Evolutionary conservation across 2,888 invertebrate species (phyloP).

Genomic region (Endotricha flammealis): DNA sequence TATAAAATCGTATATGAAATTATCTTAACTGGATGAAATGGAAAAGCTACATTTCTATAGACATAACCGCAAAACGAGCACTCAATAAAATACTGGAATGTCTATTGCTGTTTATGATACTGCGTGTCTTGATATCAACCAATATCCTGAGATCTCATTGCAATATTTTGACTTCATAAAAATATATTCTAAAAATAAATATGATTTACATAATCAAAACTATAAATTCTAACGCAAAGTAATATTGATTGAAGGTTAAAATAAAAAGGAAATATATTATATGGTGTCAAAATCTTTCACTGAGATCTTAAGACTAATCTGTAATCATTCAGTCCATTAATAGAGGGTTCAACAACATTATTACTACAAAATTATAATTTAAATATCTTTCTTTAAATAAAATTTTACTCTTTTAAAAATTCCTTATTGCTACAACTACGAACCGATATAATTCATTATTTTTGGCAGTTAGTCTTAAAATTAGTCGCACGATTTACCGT

Average conservation of each 20-base stretch:
- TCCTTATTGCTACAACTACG: constrained; percentile 22
- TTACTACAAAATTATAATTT: constrained; percentile 27
- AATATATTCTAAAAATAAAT: too few species aligned
- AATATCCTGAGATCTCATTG: constrained; percentile 6
- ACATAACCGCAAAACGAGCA: background rate
- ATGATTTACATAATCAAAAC: too few species aligned
- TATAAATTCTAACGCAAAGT: too few species aligned
- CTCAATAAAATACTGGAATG: constrained; percentile 24
- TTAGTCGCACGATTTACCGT: constrained; percentile 15
- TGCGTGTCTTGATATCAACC: background rate
- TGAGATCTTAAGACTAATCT: background rate
- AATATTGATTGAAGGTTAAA: too few species aligned
- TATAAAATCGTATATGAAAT: constrained; percentile 29
- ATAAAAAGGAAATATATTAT: constrained; percentile 10
- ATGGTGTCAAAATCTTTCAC: background rate
- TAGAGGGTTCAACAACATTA: constrained; percentile 16
- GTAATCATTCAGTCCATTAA: constrained; percentile 19
- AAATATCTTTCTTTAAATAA: constrained; percentile 26
- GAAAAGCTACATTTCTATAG: background rate
- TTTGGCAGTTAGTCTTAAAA: constrained; percentile 44
- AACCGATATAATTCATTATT: constrained; percentile 31
- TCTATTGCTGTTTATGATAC: constrained; percentile 38
- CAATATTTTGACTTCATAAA: constrained; percentile 15
- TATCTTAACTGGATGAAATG: constrained; percentile 9
- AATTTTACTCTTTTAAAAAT: constrained; percentile 26